phyloP scores from a whole-genome alignment of 1,140 invertebrate genomes.

The Panagrolaimus sp. region DNA sequence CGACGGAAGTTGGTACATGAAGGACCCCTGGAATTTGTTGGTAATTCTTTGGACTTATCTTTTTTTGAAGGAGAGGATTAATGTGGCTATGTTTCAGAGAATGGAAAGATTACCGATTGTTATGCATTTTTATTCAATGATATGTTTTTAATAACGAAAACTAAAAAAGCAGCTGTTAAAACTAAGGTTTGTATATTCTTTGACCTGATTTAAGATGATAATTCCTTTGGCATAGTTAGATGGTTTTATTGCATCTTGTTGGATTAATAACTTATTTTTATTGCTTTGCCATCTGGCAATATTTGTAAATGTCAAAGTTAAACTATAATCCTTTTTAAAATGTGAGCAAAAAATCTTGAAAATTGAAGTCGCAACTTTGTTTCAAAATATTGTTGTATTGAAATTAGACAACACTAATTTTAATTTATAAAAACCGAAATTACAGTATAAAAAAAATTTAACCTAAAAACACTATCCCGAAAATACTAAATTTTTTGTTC shows the following conservation, averaged over 20 bases:
- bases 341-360: too few species aligned
- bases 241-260: not conserved
- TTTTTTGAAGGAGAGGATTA: not conserved
- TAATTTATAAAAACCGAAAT: too few species aligned
- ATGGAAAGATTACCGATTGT: conserved; percentile 64
- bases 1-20: conserved; percentile 65
- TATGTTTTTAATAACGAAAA: conserved; percentile 67
- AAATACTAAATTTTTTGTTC: too few species aligned
- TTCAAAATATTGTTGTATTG: too few species aligned
- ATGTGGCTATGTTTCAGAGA: conserved; percentile 58
- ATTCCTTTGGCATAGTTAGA: not conserved
- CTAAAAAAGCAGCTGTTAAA: conserved; percentile 65
- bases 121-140: conserved; percentile 70
- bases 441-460: too few species aligned
- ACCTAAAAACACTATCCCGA: too few species aligned
- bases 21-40: conserved; percentile 64
- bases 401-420: too few species aligned
- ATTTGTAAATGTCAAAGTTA: too few species aligned
- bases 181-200: conserved; percentile 47
- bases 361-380: too few species aligned
- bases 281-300: too few species aligned
- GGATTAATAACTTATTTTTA: conserved; percentile 15
- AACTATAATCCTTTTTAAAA: too few species aligned
- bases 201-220: too few species aligned
- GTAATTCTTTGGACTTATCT: conserved; percentile 44